Conservation (phyloP, 2,797 vertebrate genomes). For the Chiroxiphia lanceolata region DNA sequence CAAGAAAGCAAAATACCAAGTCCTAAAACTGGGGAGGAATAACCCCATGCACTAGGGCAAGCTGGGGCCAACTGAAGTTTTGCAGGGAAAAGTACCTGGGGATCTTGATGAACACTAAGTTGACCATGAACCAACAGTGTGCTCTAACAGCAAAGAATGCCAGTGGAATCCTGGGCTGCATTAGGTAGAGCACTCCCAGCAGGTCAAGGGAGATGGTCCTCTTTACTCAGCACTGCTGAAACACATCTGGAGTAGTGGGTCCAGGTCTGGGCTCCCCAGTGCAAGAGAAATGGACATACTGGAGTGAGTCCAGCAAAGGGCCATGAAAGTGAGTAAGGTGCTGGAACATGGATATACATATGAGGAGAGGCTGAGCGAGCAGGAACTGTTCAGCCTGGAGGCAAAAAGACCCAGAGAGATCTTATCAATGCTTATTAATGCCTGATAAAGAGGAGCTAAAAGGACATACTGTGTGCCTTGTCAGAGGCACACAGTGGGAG, state of each 20-base stretch:
- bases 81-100: not conserved
- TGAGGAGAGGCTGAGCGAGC: not conserved
- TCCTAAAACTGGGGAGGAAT: not conserved
- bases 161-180: not conserved
- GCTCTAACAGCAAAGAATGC: not conserved
- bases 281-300: not conserved
- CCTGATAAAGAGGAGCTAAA: not conserved
- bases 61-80: not conserved
- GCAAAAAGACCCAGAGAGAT: not conserved
- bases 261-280: not conserved
- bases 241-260: not conserved
- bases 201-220: not conserved
- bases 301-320: not conserved
- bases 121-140: not conserved
- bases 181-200: not conserved
- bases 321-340: not conserved
- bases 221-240: not conserved
- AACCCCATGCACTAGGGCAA: not conserved
- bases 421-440: not conserved
- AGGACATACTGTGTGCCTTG: not conserved
- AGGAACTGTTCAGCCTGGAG: not conserved
- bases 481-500: not conserved
- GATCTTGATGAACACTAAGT: not conserved
- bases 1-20: not conserved
- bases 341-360: rapidly evolving